phyloP scores from a whole-genome alignment of 1,140 invertebrate species.

The Melitaea cinxia region DNA sequence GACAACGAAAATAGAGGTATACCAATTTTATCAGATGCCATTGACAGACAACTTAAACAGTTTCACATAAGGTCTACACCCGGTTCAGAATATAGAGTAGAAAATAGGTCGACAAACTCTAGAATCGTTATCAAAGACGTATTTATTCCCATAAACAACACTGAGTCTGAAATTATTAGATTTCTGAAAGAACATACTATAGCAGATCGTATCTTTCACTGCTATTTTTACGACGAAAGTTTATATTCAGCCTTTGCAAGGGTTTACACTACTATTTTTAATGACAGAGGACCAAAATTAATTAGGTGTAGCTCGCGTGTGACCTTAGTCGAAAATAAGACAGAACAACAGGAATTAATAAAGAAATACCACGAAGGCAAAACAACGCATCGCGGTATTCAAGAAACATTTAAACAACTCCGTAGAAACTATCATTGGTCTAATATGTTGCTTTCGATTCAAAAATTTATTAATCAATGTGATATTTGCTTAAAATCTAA shows the following conservation, averaged over 20 bases:
- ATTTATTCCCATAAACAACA: slow-evolving; percentile 38
- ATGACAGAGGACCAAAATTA: slow-evolving; percentile 44
- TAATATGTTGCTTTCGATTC: slow-evolving; percentile 46
- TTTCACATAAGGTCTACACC: slow-evolving; percentile 42
- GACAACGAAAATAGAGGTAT: neutral
- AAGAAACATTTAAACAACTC: slow-evolving; percentile 50
- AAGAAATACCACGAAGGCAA: slow-evolving; percentile 55
- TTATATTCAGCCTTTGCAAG: slow-evolving; percentile 32
- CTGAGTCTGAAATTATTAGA: slow-evolving; percentile 35
- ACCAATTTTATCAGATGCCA: slow-evolving; percentile 1
- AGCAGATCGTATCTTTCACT: slow-evolving; percentile 37
- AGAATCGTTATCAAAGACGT: slow-evolving; percentile 38
- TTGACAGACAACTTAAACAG: slow-evolving; percentile 33
- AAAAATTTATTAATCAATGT: slow-evolving; percentile 6
- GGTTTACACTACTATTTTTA: slow-evolving; percentile 33
- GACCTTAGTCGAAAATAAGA: slow-evolving; percentile 43
- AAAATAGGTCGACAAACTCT: slow-evolving; percentile 43
- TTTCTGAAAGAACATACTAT: slow-evolving; percentile 43
- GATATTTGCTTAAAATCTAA: slow-evolving; percentile 1
- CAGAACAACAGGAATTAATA: slow-evolving; percentile 50
- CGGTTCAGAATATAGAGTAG: slow-evolving; percentile 35
- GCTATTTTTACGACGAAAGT: slow-evolving; percentile 42
- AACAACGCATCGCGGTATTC: slow-evolving; percentile 54
- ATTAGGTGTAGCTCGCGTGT: slow-evolving; percentile 34
- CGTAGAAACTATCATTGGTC: slow-evolving; percentile 60